Evolutionary conservation across 1,140 invertebrate genomes (phyloP).

Genomic region (Platyscapa corneri): DNA sequence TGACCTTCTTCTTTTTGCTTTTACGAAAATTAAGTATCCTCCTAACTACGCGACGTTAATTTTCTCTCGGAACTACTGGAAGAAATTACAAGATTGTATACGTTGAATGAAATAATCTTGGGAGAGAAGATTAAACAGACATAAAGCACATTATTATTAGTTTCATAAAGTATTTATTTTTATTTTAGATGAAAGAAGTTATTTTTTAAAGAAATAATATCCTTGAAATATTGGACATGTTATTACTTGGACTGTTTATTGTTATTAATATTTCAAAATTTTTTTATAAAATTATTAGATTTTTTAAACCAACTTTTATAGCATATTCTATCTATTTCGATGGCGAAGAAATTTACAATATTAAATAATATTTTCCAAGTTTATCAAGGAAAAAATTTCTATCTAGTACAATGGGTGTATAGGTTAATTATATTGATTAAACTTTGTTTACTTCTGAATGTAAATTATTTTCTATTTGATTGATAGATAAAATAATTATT

Average conservation of each 20-base stretch:
- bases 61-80: neutral
- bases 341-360: no score
- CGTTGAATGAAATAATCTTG: neutral
- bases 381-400: neutral
- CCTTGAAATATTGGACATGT: neutral
- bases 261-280: neutral
- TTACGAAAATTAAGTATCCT: slow-evolving; percentile 2
- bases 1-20: neutral
- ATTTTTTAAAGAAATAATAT: no score
- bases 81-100: neutral
- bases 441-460: neutral
- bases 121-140: neutral
- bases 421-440: no score
- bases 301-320: neutral
- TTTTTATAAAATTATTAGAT: no score
- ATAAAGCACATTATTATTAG: neutral
- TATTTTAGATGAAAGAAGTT: neutral
- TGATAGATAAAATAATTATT: neutral
- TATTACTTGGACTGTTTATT: neutral
- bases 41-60: neutral
- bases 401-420: neutral
- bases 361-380: neutral
- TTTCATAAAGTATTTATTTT: neutral
- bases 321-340: neutral
- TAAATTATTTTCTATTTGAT: neutral